A percentile compares a stretch with the other conserved stretches of the same genome.
Conservation (phyloP, 2,797 vertebrate species). For the Eupleurogrammus muticus region DNA sequence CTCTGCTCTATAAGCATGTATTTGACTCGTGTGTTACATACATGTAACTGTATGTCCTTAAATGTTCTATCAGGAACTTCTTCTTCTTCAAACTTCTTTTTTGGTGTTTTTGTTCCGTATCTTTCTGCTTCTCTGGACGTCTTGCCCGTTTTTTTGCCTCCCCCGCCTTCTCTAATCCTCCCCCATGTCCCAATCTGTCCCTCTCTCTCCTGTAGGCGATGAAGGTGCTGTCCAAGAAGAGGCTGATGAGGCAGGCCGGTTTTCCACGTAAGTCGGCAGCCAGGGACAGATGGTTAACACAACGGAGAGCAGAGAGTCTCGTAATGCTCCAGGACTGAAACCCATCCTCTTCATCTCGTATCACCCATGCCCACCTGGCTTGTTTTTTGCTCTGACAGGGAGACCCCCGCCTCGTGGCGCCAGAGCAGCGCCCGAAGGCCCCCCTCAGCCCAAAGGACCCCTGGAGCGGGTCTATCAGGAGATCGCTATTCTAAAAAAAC, state of each 20-base stretch:
- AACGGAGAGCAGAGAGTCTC: slow-evolving; percentile 40
- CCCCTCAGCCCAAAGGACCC: slow-evolving; percentile 90
- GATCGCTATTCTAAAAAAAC: slow-evolving; percentile 98
- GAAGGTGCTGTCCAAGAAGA: slow-evolving; percentile 99
- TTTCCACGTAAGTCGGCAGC: slow-evolving; percentile 93
- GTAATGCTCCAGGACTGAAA: slow-evolving; percentile 16
- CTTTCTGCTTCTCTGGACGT: slow-evolving; percentile 32
- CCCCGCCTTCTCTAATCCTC: slow-evolving; percentile 38
- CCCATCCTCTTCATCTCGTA: neutral
- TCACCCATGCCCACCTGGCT: neutral
- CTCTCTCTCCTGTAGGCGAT: slow-evolving; percentile 88
- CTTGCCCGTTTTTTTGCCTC: slow-evolving; percentile 29
- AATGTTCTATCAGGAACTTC: slow-evolving; percentile 4
- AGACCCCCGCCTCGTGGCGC: slow-evolving; percentile 94
- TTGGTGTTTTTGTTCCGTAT: slow-evolving; percentile 32
- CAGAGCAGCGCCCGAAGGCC: slow-evolving; percentile 85
- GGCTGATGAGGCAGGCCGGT: slow-evolving; percentile 96
- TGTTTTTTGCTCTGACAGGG: slow-evolving; percentile 78
- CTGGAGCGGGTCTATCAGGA: slow-evolving; percentile 98
- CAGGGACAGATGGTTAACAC: slow-evolving; percentile 65
- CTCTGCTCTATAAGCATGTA: too few species aligned
- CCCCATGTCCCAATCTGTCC: slow-evolving; percentile 30
- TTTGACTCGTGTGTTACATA: too few species aligned
- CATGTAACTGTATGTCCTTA: neutral
- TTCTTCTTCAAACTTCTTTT: slow-evolving; percentile 4